Percentiles rank a stretch among this genome's conserved stretches.
These are phyloP conservation scores for Vicugna pacos DNA, from an alignment of 2,113 vertebrate species.

Conservation along the genomic window DNA sequence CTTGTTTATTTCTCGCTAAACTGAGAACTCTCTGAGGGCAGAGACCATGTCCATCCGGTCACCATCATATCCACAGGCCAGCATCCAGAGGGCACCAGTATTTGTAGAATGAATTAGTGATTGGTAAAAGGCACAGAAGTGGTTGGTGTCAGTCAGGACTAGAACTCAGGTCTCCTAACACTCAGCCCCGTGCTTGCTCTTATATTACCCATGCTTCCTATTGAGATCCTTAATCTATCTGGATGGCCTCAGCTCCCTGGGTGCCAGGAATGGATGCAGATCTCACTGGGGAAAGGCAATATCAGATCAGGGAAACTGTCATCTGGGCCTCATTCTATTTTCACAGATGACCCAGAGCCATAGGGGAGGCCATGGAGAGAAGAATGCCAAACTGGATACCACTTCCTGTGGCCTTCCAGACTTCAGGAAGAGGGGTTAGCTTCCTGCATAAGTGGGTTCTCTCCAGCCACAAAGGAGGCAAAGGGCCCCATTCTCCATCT, in stretches of 20 bases:
- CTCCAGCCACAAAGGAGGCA: not conserved
- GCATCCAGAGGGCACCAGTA: not conserved
- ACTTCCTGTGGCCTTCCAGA: not conserved
- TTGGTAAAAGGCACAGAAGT: not conserved
- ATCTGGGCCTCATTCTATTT: not conserved
- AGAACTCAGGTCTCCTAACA: not conserved
- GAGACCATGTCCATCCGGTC: not conserved
- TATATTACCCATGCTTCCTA: not conserved
- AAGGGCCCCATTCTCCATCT: not conserved
- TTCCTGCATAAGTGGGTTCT: not conserved
- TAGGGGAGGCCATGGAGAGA: not conserved
- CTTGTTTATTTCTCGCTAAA: constrained; percentile 21
- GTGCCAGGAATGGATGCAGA: not conserved
- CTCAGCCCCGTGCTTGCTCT: not conserved
- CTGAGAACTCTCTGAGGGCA: not conserved
- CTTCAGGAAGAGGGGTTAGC: not conserved
- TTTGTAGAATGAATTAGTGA: not conserved
- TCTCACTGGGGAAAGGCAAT: not conserved
- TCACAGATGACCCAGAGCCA: not conserved
- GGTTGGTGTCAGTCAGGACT: not conserved
- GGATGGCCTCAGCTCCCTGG: not conserved
- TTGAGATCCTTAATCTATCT: not conserved
- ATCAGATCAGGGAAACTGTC: not conserved
- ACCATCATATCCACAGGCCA: not conserved
- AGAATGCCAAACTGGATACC: not conserved